These are phyloP conservation scores for Gymnothorax javanicus DNA, from an alignment of 2,797 vertebrate species.

Conservation along the genomic window DNA sequence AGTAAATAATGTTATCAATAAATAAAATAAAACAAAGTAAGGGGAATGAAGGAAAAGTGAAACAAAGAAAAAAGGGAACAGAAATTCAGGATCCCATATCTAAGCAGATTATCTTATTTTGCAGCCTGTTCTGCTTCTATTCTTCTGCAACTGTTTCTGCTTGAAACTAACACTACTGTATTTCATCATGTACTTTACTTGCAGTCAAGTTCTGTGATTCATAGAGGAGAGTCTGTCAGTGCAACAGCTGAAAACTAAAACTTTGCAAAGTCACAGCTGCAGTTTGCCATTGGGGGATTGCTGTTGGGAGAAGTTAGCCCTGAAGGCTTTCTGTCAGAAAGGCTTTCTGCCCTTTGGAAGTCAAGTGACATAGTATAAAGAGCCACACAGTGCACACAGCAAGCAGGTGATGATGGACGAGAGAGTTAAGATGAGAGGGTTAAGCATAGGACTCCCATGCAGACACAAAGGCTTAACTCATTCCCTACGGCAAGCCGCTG, in stretches of 20 bases:
- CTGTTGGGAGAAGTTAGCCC: too few species aligned
- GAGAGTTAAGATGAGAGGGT: too few species aligned
- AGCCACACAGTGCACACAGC: too few species aligned
- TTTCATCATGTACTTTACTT: not conserved
- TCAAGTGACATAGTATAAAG: too few species aligned
- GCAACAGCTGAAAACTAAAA: not conserved
- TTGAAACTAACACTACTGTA: not conserved
- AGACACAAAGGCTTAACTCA: too few species aligned
- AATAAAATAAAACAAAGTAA: not conserved
- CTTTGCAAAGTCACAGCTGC: not conserved
- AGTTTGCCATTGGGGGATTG: conserved; percentile 18
- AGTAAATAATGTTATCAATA: too few species aligned
- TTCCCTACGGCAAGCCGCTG: too few species aligned
- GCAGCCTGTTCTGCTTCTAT: not conserved
- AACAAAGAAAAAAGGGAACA: conserved; percentile 10
- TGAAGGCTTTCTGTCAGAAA: too few species aligned
- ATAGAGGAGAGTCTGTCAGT: not conserved
- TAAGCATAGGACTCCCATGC: too few species aligned
- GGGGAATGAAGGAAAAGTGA: not conserved
- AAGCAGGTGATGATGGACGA: too few species aligned
- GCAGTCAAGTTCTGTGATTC: not conserved
- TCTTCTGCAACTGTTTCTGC: not conserved
- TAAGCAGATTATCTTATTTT: not conserved
- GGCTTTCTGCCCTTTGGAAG: too few species aligned
- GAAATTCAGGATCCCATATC: not conserved